Conservation (phyloP, 2,113 vertebrate genomes). For the Hypomesus transpacificus region DNA sequence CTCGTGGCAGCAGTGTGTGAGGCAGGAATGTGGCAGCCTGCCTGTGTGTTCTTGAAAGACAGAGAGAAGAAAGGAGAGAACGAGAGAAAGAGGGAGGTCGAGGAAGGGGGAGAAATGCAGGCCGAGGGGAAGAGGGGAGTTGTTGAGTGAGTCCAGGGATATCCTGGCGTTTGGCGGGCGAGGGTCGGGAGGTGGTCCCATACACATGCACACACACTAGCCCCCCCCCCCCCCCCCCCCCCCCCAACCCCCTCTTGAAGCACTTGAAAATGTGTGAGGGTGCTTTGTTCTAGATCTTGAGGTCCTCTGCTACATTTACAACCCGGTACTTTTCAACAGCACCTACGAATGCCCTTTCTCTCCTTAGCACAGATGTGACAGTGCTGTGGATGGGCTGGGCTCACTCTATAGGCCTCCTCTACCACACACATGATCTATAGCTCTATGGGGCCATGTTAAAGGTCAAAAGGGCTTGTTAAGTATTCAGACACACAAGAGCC, state of each 20-base stretch:
- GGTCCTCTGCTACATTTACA: conserved; percentile 58
- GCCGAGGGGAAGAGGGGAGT: conserved; percentile 16
- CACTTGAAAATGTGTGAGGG: conserved; percentile 53
- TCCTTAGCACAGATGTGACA: conserved; percentile 23
- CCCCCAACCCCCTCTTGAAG: conserved; percentile 38
- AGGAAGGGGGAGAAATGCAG: conserved; percentile 11
- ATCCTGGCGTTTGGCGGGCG: conserved; percentile 43
- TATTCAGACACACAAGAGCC: neutral
- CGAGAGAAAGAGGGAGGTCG: neutral
- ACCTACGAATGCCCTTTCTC: conserved; percentile 31
- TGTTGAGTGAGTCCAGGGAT: conserved; percentile 38
- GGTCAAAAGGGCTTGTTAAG: conserved; percentile 1
- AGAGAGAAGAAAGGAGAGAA: conserved; percentile 2
- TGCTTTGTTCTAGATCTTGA: conserved; percentile 60
- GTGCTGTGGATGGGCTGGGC: conserved; percentile 19
- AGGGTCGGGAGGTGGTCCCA: conserved; percentile 30
- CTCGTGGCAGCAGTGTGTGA: neutral
- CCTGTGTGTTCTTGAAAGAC: conserved; percentile 11
- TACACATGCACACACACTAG: conserved; percentile 21
- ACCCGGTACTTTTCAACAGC: conserved; percentile 36
- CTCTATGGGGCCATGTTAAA: neutral
- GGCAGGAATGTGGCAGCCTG: neutral
- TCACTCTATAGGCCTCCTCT: neutral
- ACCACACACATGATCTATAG: neutral
- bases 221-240: conserved; percentile 14